Percentiles rank a stretch among this genome's conserved stretches.
Conservation (phyloP, 2,797 vertebrate genomes). For the Acanthurus leucopareius region DNA sequence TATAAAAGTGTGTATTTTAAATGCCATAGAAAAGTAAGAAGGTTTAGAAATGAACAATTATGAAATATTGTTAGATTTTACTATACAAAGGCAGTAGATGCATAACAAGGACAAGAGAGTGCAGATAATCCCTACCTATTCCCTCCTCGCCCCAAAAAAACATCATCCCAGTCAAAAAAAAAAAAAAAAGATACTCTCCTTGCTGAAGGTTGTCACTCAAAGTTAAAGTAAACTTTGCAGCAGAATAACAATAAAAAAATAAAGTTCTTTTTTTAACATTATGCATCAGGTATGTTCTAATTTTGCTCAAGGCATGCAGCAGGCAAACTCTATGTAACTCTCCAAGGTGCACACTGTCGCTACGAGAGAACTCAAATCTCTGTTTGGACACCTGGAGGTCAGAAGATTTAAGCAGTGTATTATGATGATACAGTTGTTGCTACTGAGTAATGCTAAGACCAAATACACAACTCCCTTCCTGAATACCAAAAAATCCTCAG, state of each 20-base stretch:
- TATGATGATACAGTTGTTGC: slow-evolving; percentile 54
- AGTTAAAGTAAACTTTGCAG: slow-evolving; percentile 38
- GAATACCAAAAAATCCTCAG: slow-evolving; percentile 60
- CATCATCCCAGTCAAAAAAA: neutral
- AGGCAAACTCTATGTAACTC: slow-evolving; percentile 26
- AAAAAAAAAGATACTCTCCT: neutral
- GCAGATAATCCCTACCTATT: slow-evolving; percentile 6
- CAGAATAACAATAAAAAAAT: slow-evolving; percentile 30
- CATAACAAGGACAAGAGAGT: neutral
- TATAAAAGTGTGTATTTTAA: slow-evolving; percentile 8
- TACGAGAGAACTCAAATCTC: slow-evolving; percentile 22
- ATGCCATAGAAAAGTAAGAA: slow-evolving; percentile 4
- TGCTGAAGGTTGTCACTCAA: slow-evolving; percentile 19
- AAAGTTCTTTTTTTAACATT: neutral
- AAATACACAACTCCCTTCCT: slow-evolving; percentile 59
- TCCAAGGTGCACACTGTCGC: slow-evolving; percentile 32
- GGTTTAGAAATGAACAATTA: slow-evolving; percentile 3
- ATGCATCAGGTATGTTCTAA: neutral
- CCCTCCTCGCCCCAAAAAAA: neutral
- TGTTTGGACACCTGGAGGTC: slow-evolving; percentile 61
- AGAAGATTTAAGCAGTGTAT: slow-evolving; percentile 50
- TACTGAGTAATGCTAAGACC: slow-evolving; percentile 49
- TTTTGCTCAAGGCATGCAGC: slow-evolving; percentile 21
- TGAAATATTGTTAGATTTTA: slow-evolving; percentile 9
- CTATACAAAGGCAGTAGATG: slow-evolving; percentile 8